Conservation (phyloP, 2,888 invertebrate species). For the Lepetodrilus schrolli region DNA sequence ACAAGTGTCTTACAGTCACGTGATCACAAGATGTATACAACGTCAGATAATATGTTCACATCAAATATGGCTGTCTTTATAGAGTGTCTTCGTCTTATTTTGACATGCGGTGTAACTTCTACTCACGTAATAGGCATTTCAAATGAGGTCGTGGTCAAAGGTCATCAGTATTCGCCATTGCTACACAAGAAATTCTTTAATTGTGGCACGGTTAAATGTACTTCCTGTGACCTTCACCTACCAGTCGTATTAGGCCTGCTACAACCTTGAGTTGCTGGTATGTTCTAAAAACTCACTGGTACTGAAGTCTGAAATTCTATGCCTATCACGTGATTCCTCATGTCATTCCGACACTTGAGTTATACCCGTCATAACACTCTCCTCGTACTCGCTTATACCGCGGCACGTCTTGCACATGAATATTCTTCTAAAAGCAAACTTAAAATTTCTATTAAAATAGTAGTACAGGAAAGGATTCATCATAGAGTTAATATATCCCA, state of each 20-base stretch:
- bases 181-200: no score
- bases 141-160: no score
- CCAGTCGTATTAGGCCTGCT: no score
- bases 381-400: conserved; percentile 62
- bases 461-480: conserved; percentile 83
- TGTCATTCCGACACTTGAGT: conserved; percentile 52
- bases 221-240: neutral
- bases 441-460: conserved; percentile 77
- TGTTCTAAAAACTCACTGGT: conserved; percentile 1
- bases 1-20: conserved; percentile 11
- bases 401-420: conserved; percentile 62
- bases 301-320: neutral
- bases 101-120: neutral
- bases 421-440: conserved; percentile 63
- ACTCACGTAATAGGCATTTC: conserved; percentile 9
- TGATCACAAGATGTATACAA: conserved; percentile 13
- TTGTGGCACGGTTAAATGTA: no score
- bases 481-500: conserved; percentile 75
- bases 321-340: conserved; percentile 40
- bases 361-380: conserved; percentile 49
- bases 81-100: no score
- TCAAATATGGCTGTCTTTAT: no score
- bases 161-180: no score
- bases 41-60: neutral
- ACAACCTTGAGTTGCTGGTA: conserved; percentile 23